Conservation (phyloP, 2,113 vertebrate species). For the Uropsilus gracilis region DNA sequence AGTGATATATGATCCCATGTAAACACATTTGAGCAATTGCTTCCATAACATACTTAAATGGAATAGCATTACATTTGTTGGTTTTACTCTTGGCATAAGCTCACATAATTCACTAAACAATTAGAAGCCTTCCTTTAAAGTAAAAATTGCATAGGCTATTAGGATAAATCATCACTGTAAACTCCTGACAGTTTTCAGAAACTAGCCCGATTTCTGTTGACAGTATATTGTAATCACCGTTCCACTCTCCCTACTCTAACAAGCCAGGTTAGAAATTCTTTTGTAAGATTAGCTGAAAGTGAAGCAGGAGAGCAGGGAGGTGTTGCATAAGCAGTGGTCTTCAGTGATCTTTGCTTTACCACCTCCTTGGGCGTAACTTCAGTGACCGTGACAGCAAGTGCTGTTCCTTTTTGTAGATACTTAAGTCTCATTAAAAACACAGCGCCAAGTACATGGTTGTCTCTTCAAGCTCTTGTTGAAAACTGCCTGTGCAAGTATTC, state of each 20-base stretch:
- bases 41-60: not conserved
- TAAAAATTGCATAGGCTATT: not conserved
- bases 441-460: not conserved
- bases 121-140: constrained; percentile 5
- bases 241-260: not conserved
- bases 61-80: not conserved
- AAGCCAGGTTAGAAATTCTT: not conserved
- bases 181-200: not conserved
- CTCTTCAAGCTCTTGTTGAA: not conserved
- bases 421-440: not conserved
- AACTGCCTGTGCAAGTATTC: not conserved
- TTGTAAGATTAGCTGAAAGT: not conserved
- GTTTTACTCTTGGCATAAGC: not conserved
- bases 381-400: not conserved
- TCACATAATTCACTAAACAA: not conserved
- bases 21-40: not conserved
- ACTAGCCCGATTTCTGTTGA: not conserved
- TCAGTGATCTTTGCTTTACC: not conserved
- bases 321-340: not conserved
- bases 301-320: not conserved
- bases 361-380: not conserved
- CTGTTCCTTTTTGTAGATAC: not conserved
- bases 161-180: not conserved
- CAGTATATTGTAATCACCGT: not conserved
- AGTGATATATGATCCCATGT: not conserved